Conservation (phyloP, 2,797 vertebrate species). For the Eulemur rubriventer region DNA sequence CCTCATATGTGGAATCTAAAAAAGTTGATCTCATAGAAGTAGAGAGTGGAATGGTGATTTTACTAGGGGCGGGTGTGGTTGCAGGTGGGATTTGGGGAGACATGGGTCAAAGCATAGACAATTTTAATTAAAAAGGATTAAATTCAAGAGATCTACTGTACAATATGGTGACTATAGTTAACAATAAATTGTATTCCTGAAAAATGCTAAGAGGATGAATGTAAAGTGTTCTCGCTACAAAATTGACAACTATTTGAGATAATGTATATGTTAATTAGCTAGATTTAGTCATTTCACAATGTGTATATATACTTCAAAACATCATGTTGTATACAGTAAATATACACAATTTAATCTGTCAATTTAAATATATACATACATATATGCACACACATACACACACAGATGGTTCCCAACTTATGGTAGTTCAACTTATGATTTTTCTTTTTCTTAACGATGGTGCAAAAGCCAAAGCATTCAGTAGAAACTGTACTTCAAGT, state of each 20-base stretch:
- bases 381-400: not conserved
- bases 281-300: not conserved
- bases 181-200: not conserved
- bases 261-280: not conserved
- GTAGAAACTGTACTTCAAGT: not conserved
- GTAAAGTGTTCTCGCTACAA: not conserved
- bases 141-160: not conserved
- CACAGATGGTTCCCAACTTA: not conserved
- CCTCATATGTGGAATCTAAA: not conserved
- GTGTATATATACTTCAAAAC: not conserved
- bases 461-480: not conserved
- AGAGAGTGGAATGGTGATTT: not conserved
- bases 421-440: not conserved
- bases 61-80: not conserved
- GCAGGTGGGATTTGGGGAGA: not conserved
- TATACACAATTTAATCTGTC: not conserved
- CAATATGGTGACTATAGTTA: not conserved
- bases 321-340: not conserved
- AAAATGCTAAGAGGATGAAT: not conserved
- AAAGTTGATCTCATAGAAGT: not conserved
- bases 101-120: not conserved
- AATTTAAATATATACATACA: not conserved
- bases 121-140: not conserved
- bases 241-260: not conserved
- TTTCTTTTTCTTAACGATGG: not conserved